Conservation (phyloP, 2,797 vertebrate genomes). For the Columba guinea region DNA sequence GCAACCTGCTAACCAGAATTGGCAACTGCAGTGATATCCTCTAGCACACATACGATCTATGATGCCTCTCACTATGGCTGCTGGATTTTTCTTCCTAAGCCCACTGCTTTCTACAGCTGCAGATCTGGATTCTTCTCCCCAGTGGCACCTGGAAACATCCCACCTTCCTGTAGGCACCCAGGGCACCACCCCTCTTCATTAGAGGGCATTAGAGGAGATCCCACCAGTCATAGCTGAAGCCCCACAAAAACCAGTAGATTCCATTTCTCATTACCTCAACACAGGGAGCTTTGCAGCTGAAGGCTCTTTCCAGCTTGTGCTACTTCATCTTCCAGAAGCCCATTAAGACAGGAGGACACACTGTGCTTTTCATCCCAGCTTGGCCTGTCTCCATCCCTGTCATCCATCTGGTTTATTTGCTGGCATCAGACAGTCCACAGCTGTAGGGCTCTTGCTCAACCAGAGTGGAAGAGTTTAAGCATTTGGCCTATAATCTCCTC, state of each 20-base stretch:
- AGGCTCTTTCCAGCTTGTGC: slow-evolving; percentile 32
- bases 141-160: not conserved
- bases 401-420: slow-evolving; percentile 65
- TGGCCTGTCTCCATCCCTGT: slow-evolving; percentile 54
- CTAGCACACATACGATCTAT: not conserved
- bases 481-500: slow-evolving; percentile 24
- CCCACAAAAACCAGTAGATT: not conserved
- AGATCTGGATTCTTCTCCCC: not conserved
- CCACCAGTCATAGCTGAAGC: not conserved
- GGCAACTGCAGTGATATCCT: not conserved
- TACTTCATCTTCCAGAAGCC: slow-evolving; percentile 58
- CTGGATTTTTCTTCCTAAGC: not conserved
- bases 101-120: not conserved
- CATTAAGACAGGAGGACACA: slow-evolving; percentile 55
- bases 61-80: not conserved
- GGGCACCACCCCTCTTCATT: not conserved
- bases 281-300: not conserved
- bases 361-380: slow-evolving; percentile 48
- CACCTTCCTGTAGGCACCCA: not conserved
- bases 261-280: not conserved
- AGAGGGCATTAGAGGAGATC: not conserved
- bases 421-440: slow-evolving; percentile 60
- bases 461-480: slow-evolving; percentile 42
- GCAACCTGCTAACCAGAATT: slow-evolving; percentile 18
- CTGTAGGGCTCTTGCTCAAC: slow-evolving; percentile 64